Conservation (phyloP, 2,113 vertebrate species). For the Crotophaga sulcirostris region DNA sequence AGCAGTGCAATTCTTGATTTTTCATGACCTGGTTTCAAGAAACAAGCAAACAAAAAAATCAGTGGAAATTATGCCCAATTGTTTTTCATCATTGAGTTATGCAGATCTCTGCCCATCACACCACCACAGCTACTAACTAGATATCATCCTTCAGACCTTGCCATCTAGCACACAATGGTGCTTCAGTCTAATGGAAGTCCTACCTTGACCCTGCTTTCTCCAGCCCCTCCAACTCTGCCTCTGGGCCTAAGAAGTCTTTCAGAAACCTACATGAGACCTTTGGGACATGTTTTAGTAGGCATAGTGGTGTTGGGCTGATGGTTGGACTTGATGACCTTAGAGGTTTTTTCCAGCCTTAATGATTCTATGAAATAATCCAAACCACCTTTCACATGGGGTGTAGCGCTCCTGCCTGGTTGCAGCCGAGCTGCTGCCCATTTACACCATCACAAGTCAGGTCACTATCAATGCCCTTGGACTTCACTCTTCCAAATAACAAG, state of each 20-base stretch:
- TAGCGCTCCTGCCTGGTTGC: background rate
- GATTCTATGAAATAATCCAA: background rate
- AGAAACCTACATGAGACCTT: background rate
- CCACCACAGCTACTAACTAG: background rate
- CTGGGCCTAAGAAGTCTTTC: background rate
- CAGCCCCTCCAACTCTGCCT: background rate
- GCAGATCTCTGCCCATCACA: background rate
- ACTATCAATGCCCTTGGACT: background rate
- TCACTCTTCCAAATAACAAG: background rate
- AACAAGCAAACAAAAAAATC: constrained; percentile 13
- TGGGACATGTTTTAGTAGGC: too few species aligned
- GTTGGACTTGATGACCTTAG: too few species aligned
- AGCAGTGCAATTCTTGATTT: background rate
- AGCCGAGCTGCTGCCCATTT: background rate
- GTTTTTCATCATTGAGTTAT: background rate
- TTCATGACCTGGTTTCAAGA: background rate
- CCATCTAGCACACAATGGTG: background rate
- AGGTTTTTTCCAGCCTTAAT: too few species aligned
- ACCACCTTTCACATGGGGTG: background rate
- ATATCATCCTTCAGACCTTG: background rate
- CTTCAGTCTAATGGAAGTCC: background rate
- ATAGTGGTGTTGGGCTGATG: too few species aligned
- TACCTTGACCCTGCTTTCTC: background rate
- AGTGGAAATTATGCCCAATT: background rate
- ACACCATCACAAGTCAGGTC: background rate